Conservation (phyloP, 2,888 invertebrate species). For the Cordilura impudica region DNA sequence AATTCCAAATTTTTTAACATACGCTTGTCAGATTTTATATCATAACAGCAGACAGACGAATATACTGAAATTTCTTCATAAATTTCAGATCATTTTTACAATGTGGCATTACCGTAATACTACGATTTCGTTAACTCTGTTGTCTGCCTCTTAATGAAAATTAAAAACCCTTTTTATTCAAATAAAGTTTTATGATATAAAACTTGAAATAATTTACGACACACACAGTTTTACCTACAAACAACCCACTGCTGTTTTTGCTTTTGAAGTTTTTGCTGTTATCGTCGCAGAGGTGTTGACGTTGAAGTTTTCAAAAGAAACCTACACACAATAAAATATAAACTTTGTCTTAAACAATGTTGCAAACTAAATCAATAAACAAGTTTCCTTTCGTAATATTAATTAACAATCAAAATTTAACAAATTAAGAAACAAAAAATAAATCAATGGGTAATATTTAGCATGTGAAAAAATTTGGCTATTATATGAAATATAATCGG, state of each 20-base stretch:
- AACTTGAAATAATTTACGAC: not conserved
- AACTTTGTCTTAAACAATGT: not conserved
- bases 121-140: too few species aligned
- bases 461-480: too few species aligned
- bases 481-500: too few species aligned
- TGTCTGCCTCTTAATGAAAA: not conserved
- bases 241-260: not conserved
- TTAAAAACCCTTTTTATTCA: not conserved
- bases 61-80: not conserved
- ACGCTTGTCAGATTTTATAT: too few species aligned
- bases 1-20: too few species aligned
- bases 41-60: too few species aligned
- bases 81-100: not conserved
- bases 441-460: too few species aligned
- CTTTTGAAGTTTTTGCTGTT: not conserved
- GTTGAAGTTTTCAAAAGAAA: not conserved
- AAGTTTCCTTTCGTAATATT: not conserved
- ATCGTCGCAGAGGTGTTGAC: not conserved
- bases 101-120: not conserved
- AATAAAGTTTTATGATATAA: not conserved
- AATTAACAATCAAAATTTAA: too few species aligned
- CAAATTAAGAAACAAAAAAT: too few species aligned
- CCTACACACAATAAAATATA: not conserved
- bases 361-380: not conserved
- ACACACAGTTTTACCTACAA: not conserved